Evolutionary conservation across 1,140 invertebrate species (phyloP).

Genomic region (Nasonia vitripennis): DNA sequence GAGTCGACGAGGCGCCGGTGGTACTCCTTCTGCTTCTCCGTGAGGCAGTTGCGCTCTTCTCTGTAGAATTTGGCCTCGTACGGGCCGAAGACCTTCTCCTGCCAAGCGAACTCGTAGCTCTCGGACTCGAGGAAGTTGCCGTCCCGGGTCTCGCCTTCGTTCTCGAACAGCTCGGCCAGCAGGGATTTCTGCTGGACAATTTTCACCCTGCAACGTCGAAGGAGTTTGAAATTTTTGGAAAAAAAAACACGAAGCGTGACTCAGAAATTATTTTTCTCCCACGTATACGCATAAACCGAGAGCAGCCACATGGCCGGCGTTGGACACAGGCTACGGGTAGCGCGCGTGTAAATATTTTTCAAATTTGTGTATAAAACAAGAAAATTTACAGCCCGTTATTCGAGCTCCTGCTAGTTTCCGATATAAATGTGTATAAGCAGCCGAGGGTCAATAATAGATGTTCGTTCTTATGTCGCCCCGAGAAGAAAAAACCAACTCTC

Average conservation of each 20-base stretch:
- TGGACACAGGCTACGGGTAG: neutral
- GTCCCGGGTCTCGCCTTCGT: slow-evolving; percentile 67
- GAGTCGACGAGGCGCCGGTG: slow-evolving; percentile 58
- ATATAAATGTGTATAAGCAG: too few species aligned
- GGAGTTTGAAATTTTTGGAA: too few species aligned
- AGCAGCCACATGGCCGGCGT: neutral
- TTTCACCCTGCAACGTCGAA: slow-evolving; percentile 62
- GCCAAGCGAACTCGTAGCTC: slow-evolving; percentile 69
- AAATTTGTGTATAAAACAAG: neutral
- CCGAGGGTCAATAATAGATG: too few species aligned
- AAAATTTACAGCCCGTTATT: neutral
- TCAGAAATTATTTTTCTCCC: too few species aligned
- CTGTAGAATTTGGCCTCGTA: slow-evolving; percentile 67
- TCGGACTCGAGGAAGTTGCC: slow-evolving; percentile 68
- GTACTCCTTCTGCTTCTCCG: slow-evolving; percentile 67
- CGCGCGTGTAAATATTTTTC: neutral
- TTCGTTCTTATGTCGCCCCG: too few species aligned
- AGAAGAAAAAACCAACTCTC: slow-evolving; percentile 6
- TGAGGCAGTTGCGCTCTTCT: slow-evolving; percentile 69
- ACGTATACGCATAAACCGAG: neutral
- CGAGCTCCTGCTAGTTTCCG: too few species aligned
- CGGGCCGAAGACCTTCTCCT: slow-evolving; percentile 71
- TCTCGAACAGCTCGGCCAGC: slow-evolving; percentile 69
- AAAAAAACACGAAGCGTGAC: too few species aligned
- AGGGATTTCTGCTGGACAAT: slow-evolving; percentile 70